These are phyloP conservation scores for Galaxias olidus DNA, from an alignment of 2,797 vertebrate species.

Conservation along the genomic window DNA sequence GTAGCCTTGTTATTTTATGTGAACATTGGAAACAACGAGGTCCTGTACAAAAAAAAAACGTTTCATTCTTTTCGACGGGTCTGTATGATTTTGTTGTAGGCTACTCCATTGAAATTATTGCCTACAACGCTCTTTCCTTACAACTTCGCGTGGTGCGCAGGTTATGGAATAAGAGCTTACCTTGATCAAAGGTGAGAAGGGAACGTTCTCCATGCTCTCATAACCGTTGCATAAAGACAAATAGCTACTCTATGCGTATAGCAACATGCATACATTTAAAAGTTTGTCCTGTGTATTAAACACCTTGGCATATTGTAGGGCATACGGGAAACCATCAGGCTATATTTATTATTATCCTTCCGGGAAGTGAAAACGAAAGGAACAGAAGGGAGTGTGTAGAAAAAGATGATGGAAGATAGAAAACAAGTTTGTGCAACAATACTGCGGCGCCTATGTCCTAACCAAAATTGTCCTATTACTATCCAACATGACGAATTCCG, in stretches of 20 bases:
- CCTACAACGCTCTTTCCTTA: background rate
- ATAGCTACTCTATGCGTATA: no score
- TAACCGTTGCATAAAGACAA: constrained; percentile 8
- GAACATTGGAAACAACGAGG: no score
- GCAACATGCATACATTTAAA: no score
- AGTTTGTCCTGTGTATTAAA: no score
- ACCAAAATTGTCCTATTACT: no score
- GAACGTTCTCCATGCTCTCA: constrained; percentile 59
- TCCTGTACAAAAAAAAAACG: no score
- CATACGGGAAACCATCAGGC: no score
- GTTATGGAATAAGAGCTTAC: constrained; percentile 49
- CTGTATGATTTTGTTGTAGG: constrained; percentile 2
- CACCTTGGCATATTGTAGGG: no score
- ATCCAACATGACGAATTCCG: no score
- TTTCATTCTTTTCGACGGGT: background rate
- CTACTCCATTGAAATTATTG: background rate
- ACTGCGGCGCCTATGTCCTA: no score
- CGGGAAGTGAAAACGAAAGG: constrained; percentile 90
- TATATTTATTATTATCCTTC: constrained; percentile 56
- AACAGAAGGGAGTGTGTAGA: constrained; percentile 40
- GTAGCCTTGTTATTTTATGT: no score
- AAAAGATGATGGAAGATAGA: background rate
- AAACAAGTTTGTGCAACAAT: no score
- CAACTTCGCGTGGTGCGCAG: background rate
- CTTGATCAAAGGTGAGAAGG: constrained; percentile 62